Evolutionary conservation across 2,888 invertebrate genomes (phyloP), one percentile per base, ranked within the genome.

Genomic region (Operophtera brumata): DNA sequence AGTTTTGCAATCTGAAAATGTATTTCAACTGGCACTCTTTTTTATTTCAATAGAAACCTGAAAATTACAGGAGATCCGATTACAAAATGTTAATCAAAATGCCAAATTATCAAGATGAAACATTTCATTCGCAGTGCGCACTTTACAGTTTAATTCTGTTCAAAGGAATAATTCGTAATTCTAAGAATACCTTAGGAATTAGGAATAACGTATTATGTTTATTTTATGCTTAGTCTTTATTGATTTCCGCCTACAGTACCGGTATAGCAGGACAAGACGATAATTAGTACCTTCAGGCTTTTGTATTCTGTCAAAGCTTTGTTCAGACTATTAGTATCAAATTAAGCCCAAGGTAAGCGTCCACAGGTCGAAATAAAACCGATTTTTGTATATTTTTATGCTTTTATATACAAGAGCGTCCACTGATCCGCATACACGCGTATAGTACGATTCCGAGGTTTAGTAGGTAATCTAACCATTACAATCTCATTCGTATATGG

Each of bases 121-220:
- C 32, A 53, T 54, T 54, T 45, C 36, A 32, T 34, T 45, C 42
- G 43, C 35, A 20, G 20, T 20, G 20, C 20, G 20, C 20, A 20
- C 20, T 20, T 20, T 20, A 34, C 30, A 25, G 37, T 32, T 9
- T 32, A 14, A 42, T 42, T 37, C 20, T 14, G 47, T 44, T 48
- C 45, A 46, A 48, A 53, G 42, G 42, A 36, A n/a, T 48, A 41
- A 40, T 52, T 30, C 32, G 2, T 20, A 20, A 32, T 50, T 53
- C 37, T 11, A 13, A 37, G 47, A 47, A 43, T 25, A 30, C 47
- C 37, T 47, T 14, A 32, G n/a, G 42, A 40, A 47, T 47, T 39
- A 42, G 28, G 20, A 43, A 46, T 46, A 37, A 50, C 37, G 6
- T 30, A 30, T 8, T 30, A 30, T 8, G 6, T 4, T 20, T 20